Evolutionary conservation across 2,113 vertebrate genomes (phyloP).

Genomic region (Myiozetetes cayanensis): DNA sequence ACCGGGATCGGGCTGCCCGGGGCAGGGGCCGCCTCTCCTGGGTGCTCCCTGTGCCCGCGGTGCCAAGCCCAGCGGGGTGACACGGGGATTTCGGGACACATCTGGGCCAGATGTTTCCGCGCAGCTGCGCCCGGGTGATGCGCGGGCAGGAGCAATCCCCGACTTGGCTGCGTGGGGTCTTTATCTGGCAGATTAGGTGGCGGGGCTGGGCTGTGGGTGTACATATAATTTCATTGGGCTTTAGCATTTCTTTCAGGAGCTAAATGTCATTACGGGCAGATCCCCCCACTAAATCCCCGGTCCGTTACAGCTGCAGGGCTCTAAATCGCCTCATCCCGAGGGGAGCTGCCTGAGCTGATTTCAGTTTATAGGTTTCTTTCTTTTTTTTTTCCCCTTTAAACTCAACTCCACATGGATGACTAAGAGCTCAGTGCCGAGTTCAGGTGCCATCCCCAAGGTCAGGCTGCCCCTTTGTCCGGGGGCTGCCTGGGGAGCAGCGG

Average conservation of each 20-base stretch:
- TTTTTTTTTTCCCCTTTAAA: neutral
- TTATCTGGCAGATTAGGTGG: constrained; percentile 3
- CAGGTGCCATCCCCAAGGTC: neutral
- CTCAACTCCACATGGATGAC: accelerated
- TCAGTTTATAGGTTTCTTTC: neutral
- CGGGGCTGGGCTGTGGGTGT: neutral
- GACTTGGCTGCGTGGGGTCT: neutral
- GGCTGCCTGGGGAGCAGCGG: neutral
- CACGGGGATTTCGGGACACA: neutral
- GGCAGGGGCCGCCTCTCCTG: neutral
- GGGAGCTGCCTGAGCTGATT: constrained; percentile 26
- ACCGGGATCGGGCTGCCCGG: accelerated
- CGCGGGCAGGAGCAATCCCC: neutral
- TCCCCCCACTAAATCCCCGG: neutral
- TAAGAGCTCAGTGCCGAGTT: accelerated
- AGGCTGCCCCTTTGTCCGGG: neutral
- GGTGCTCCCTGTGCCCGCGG: neutral
- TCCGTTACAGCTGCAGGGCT: constrained; percentile 10
- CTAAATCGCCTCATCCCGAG: neutral
- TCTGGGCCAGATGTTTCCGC: neutral
- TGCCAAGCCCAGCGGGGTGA: neutral
- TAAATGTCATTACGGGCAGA: constrained; percentile 50
- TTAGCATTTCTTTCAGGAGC: constrained; percentile 29
- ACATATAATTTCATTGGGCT: constrained; percentile 17
- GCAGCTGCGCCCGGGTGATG: accelerated